Evolutionary conservation across 2,888 invertebrate species (phyloP), one percentile per base, ranked within the genome.

Genomic region (Plagodis dolabraria): DNA sequence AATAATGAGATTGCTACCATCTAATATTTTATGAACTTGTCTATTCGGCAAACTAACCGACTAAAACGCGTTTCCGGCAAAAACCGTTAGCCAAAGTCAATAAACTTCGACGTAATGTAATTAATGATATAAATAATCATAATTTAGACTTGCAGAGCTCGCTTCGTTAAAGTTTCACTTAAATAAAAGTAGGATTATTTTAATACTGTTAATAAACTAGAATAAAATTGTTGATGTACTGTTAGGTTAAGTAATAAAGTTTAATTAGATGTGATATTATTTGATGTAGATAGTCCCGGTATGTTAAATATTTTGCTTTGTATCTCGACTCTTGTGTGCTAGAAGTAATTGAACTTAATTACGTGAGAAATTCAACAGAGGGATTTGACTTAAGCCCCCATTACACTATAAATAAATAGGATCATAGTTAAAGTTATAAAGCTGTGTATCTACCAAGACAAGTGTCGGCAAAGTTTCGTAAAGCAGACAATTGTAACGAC

Each of bases 1-100:
- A 79, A 85, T 79, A 86, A 86, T 82, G 74, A 76, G 75, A 80
- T 82, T 77, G 73, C 76, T 75, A 75, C 72, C 50, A 33, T 75
- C 75, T 74, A 70, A 81, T 82, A 83, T 82, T 80, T 83, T 75
- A 80, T 71, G 36, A 43, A 33, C 53, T 44, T 36, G 44, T 44
- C 58, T 45, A 58, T 53, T 60, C 73, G 65, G 64, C 60, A 65
- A 64, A 65, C 49, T 50, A 49, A 22, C 53, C 53, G 55, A 40
- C 56, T 12, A 80, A 75, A 67, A 71, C 59, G 64, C 58, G 67
- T 82, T 85, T 88, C 88, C 87, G 83, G 82, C 74, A 46, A 60
- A 57, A 76, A 79, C 84, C 79, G 84, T 84, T 86, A 75, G 50
- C 63, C 65, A 61, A 60, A 64, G 68, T 68, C 69, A 69, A 74